Conservation (phyloP, 2,888 invertebrate species). For the Heliconius charithonia region DNA sequence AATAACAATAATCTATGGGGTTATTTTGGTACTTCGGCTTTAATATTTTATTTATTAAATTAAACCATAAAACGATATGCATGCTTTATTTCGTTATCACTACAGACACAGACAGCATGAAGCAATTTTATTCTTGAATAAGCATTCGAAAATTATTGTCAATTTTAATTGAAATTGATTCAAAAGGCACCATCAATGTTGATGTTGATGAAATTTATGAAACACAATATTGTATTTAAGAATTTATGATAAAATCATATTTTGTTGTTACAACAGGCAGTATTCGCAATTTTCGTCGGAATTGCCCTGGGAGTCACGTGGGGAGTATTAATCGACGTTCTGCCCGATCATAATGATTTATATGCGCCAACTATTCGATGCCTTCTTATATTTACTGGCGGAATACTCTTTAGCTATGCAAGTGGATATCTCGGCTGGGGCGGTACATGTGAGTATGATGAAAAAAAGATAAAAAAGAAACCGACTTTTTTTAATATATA, state of each 20-base stretch:
- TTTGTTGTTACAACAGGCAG: slow-evolving; percentile 60
- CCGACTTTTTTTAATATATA: too few relatives aligned
- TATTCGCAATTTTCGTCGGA: slow-evolving; percentile 71
- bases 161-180: slow-evolving; percentile 25
- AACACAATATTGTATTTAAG: slow-evolving; percentile 6
- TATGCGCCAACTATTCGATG: slow-evolving; percentile 74
- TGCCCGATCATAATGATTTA: slow-evolving; percentile 72
- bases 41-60: neutral
- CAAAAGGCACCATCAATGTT: neutral
- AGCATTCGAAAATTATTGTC: slow-evolving; percentile 9
- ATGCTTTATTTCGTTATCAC: neutral
- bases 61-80: too few relatives aligned
- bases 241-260: slow-evolving; percentile 38
- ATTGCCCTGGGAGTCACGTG: slow-evolving; percentile 70
- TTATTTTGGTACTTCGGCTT: neutral
- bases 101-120: neutral
- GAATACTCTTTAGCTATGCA: slow-evolving; percentile 67
- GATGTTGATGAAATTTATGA: neutral
- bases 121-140: slow-evolving; percentile 17
- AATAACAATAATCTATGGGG: too few relatives aligned
- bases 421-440: slow-evolving; percentile 73
- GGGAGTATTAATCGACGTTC: slow-evolving; percentile 69
- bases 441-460: slow-evolving; percentile 68
- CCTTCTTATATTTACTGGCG: slow-evolving; percentile 70
- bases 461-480: neutral